Base-by-base conservation (phyloP, 2,797 vertebrate genomes). In the Sternotherus odoratus region DNA sequence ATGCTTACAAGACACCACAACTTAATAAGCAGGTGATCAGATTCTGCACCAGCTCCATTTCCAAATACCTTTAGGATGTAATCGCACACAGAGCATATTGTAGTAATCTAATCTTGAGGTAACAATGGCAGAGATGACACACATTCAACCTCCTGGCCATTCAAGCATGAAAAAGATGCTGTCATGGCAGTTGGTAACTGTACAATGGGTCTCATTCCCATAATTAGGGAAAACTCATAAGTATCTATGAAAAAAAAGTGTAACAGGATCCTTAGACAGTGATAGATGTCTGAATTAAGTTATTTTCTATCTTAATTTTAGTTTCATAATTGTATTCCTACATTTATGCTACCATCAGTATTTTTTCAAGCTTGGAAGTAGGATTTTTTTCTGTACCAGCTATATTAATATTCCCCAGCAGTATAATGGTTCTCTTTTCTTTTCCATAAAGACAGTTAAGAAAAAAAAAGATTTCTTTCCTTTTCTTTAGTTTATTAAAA, bases 251-350 rank as follows among this genome's bases (percentile, higher is more conserved):
- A 92, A 95, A 49, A 82, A 77, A 43, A 50, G 30, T 49, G 43
- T 46, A 83, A 86, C 83, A 91, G 83, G 28, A 72, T 81, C 78
- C 30, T 15, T 8, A 49, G 0, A 1, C 43, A 83, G 78, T 21
- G 90, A 92, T 24, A 81, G 3, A 81, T 5, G 49, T 8, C 56
- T 77, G 43, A 94, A 78, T 10, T 1, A 79, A 93, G 54, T 89
- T 92, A 82, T 88, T 95, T 96, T 85, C 56, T 60, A n/a, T 85
- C 91, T 95, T 86, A 90, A 60, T 91, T 95, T 82, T 79, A 77
- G 33, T 21, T 82, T 91, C 54, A 6, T 88, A 95, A 95, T 94
- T 94, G 72, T 46, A 83, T 9, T 82, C 46, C 69, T 82, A 86
- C 79, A 90, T 86, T 79, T 93, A 30, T 66, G 75, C 3, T 50